These are phyloP conservation scores for Euphonia xanthogaster DNA, from an alignment of 2,797 vertebrate genomes.

Conservation along the genomic window DNA sequence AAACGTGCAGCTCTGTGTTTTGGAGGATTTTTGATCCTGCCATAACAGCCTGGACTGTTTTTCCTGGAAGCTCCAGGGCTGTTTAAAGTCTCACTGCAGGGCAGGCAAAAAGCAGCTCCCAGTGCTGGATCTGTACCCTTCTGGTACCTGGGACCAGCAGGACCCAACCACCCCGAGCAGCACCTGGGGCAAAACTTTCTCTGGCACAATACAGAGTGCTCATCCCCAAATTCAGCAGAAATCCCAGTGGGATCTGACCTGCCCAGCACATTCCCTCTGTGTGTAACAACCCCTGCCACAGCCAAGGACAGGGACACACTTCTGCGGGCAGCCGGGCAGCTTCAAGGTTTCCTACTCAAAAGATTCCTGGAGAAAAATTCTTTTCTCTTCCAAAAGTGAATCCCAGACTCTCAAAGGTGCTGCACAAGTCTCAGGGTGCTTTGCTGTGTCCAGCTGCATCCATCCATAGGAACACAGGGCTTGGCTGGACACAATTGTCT, in stretches of 20 bases:
- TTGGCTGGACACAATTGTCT: background rate
- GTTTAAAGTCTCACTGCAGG: background rate
- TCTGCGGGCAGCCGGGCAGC: rapidly evolving
- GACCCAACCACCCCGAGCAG: background rate
- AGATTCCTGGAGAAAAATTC: background rate
- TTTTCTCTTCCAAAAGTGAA: background rate
- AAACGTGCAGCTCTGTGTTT: background rate
- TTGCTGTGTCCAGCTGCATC: background rate
- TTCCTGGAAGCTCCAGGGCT: background rate
- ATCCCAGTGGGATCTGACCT: background rate
- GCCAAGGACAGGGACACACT: background rate
- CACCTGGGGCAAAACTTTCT: background rate
- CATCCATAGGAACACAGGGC: background rate
- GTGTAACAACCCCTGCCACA: background rate
- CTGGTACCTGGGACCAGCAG: background rate
- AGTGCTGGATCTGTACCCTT: background rate
- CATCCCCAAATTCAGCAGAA: background rate
- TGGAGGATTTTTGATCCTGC: background rate
- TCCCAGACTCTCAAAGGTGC: background rate
- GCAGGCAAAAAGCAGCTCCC: background rate
- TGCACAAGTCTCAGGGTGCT: background rate
- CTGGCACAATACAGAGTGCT: background rate
- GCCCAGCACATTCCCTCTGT: background rate
- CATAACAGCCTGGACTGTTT: background rate
- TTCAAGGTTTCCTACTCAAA: background rate